Conservation (phyloP, 2,113 vertebrate genomes). For the Prionailurus viverrinus region DNA sequence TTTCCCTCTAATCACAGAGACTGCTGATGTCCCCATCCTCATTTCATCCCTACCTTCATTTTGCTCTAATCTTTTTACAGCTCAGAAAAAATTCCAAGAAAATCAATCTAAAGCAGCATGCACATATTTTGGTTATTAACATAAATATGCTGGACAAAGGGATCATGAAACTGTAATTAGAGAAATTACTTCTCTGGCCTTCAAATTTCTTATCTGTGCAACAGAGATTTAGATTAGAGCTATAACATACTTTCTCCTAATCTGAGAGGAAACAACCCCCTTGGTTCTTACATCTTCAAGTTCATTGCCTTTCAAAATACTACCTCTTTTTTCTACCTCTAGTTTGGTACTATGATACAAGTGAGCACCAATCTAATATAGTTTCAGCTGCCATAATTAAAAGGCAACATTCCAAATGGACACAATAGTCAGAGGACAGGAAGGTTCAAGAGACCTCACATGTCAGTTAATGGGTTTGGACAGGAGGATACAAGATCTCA, state of each 20-base stretch:
- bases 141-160: background rate
- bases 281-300: background rate
- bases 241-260: background rate
- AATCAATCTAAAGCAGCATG: background rate
- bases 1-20: background rate
- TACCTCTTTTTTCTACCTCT: background rate
- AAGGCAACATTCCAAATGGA: conserved; percentile 14
- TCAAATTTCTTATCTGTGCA: background rate
- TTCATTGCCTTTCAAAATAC: conserved; percentile 2
- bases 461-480: conserved; percentile 77
- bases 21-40: background rate
- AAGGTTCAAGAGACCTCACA: conserved; percentile 59
- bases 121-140: background rate
- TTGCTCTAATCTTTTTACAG: background rate
- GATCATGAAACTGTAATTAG: background rate
- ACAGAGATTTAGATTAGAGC: background rate
- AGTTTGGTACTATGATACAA: conserved; percentile 4
- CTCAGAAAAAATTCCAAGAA: conserved; percentile 17
- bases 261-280: background rate
- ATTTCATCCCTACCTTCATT: background rate
- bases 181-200: conserved; percentile 7
- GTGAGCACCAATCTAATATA: background rate
- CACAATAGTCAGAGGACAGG: conserved; percentile 10
- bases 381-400: conserved; percentile 60
- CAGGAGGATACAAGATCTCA: conserved; percentile 76